phyloP scores from a whole-genome alignment of 2,888 invertebrate species.

The Melolontha melolontha region DNA sequence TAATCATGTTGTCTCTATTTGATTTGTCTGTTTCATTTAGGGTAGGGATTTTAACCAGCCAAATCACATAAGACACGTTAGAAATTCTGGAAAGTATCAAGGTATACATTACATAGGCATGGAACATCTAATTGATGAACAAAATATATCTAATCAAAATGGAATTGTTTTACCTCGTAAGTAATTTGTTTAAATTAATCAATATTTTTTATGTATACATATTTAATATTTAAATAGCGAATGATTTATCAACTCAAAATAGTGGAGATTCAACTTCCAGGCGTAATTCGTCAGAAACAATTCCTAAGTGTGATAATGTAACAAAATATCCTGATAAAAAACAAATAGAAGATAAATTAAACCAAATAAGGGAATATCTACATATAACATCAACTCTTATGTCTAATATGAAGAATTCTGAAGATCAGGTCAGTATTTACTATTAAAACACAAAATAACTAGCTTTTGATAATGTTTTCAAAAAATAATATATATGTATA shows the following conservation, averaged over 20 bases:
- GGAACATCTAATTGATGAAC: conserved; percentile 40
- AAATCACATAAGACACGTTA: conserved; percentile 47
- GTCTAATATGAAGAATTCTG: conserved; percentile 74
- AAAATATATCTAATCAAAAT: conserved; percentile 40
- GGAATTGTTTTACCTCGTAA: conserved; percentile 22
- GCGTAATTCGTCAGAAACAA: conserved; percentile 60
- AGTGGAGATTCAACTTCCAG: conserved; percentile 60
- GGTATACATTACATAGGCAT: conserved; percentile 31
- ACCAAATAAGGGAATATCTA: conserved; percentile 80
- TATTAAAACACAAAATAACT: not conserved
- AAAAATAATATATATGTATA: not conserved
- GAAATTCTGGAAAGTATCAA: conserved; percentile 54
- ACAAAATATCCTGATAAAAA: conserved; percentile 73
- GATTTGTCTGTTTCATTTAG: conserved; percentile 47
- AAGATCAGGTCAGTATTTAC: conserved; percentile 72
- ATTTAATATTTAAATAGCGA: conserved; percentile 47
- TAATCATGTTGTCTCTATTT: conserved; percentile 28
- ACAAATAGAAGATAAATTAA: conserved; percentile 76
- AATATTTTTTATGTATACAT: conserved; percentile 1
- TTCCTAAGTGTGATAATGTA: conserved; percentile 64
- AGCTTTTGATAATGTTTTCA: not conserved
- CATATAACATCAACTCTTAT: conserved; percentile 77
- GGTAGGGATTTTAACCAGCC: conserved; percentile 56
- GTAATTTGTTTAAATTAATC: conserved; percentile 5
- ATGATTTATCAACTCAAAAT: conserved; percentile 56